Evolutionary conservation across 2,113 vertebrate species (phyloP), one percentile per base, ranked within the genome.

Genomic region (Rissa tridactyla): DNA sequence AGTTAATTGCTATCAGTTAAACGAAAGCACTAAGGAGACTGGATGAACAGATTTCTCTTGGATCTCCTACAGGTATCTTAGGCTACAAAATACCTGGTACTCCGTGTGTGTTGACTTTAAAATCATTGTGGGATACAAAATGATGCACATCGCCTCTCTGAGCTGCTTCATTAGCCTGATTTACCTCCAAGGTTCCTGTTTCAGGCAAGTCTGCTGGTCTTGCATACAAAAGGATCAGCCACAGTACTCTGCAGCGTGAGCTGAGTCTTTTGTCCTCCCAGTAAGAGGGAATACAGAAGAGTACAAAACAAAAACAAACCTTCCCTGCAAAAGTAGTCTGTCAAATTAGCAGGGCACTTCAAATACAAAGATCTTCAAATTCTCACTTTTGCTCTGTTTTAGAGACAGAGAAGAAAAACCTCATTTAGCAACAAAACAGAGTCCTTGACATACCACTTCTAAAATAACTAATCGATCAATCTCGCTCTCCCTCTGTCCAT

Each of bases 131-230:
- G 87, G 97, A 95, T 91, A 88, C 76, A 83, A 96, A 97, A 90
- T 70, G 96, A 90, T 44, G 82, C 88, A 86, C 90, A 90, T 66
- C 38, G 47, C 60, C 86, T 92, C 92, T 94, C 94, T 71, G 82
- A 97, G 83, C 90, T 94, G 84, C 94, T 97, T 98, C 96, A 96
- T 98, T 97, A 97, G 96, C 78, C 92, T 97, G 97, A 97, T 97
- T 98, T 97, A 98, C 94, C 92, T 96, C 84, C 90, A 95, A 97
- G 89, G 94, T 96, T 94, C 91, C 81, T 69, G 44, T 96, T 95
- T 92, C 90, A 96, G 89, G 95, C 94, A 95, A 86, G 92, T 94
- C 94, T 97, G 95, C 86, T 93, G 32, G 94, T 80, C 91, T 66
- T 95, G 94, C 93, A 55, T 94, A 95, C 87, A 87, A 94, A 95